Evolutionary conservation across 2,797 vertebrate species (phyloP).

Genomic region (Triplophysa bombifrons): DNA sequence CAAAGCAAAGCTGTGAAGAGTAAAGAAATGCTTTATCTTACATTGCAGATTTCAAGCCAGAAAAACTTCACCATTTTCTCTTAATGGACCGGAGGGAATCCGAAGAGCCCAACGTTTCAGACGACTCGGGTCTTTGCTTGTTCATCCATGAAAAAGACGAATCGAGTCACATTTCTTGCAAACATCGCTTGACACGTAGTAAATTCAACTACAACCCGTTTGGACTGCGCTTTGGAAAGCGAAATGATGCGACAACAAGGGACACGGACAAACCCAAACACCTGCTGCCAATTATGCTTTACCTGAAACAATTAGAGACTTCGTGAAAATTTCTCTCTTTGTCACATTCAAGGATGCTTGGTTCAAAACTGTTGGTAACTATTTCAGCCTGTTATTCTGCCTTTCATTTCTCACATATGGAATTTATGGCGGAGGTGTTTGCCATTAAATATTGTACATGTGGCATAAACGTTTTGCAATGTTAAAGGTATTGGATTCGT

Average conservation of each 20-base stretch:
- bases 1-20: background rate
- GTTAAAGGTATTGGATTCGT: constrained; percentile 3
- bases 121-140: constrained; percentile 71
- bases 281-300: constrained; percentile 59
- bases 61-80: constrained; percentile 37
- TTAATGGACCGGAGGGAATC: constrained; percentile 44
- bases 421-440: constrained; percentile 2
- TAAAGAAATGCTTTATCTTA: background rate
- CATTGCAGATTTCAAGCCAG: constrained; percentile 47
- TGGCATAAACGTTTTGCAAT: constrained; percentile 46
- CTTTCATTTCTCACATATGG: background rate
- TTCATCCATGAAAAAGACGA: constrained; percentile 70
- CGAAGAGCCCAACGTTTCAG: constrained; percentile 51
- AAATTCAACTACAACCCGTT: constrained; percentile 85
- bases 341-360: background rate
- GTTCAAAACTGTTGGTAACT: constrained; percentile 18
- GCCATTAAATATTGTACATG: constrained; percentile 6
- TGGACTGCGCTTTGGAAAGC: constrained; percentile 81
- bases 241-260: constrained; percentile 53
- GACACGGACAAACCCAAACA: constrained; percentile 47
- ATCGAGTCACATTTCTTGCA: constrained; percentile 74
- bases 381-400: constrained; percentile 7
- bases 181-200: constrained; percentile 71
- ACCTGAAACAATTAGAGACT: constrained; percentile 61
- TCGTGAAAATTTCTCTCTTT: constrained; percentile 41